phyloP scores from a whole-genome alignment of 2,113 vertebrate species.

The Cochlearius cochlearius region DNA sequence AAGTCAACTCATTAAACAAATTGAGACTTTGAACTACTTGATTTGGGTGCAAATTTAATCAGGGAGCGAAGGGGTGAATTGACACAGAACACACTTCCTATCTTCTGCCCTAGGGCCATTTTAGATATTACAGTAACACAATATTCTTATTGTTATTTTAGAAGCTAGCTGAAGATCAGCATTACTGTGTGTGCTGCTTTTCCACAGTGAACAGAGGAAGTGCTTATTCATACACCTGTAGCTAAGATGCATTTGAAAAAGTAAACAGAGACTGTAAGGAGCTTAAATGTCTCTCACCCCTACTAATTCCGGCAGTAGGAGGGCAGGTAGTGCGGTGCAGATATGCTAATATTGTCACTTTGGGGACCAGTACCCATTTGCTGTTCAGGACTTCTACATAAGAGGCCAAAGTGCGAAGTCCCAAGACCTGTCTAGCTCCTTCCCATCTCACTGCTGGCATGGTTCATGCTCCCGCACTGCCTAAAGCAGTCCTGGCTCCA shows the following conservation, averaged over 20 bases:
- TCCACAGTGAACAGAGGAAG: neutral
- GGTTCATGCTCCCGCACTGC: neutral
- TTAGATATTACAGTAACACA: neutral
- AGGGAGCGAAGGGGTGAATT: neutral
- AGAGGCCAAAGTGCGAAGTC: neutral
- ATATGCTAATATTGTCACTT: neutral
- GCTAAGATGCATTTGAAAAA: neutral
- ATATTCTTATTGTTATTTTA: neutral
- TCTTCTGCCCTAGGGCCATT: neutral
- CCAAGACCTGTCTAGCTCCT: neutral
- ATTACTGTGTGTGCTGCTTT: neutral
- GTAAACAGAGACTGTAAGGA: neutral
- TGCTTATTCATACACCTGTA: neutral
- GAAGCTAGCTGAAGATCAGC: neutral
- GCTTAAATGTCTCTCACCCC: neutral
- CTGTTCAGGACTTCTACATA: neutral
- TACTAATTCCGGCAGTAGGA: neutral
- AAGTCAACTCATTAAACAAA: slow-evolving; percentile 29
- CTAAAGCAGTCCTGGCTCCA: neutral
- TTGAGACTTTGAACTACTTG: slow-evolving; percentile 24
- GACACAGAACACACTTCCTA: neutral
- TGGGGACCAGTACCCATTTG: neutral
- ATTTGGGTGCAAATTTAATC: slow-evolving; percentile 36
- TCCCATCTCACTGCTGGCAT: neutral
- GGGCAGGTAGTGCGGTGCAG: neutral